phyloP scores from a whole-genome alignment of 2,888 invertebrate species.

The Liposcelis brunnea region DNA sequence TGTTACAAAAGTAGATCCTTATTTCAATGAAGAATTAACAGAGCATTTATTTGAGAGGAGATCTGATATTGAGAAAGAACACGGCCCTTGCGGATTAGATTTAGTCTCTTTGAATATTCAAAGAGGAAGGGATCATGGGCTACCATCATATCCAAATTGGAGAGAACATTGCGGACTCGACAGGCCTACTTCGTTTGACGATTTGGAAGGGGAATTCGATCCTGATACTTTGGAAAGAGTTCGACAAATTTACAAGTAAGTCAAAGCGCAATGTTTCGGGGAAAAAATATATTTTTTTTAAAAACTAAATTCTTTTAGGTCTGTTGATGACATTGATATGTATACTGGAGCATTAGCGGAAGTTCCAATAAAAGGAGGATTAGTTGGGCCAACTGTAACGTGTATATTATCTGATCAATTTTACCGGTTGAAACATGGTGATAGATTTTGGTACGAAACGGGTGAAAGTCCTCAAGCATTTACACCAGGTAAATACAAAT shows the following conservation, averaged over 20 bases:
- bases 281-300: too few species aligned
- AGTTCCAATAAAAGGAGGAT: slow-evolving; percentile 44
- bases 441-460: slow-evolving; percentile 81
- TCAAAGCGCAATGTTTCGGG: too few species aligned
- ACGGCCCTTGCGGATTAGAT: slow-evolving; percentile 49
- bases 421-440: slow-evolving; percentile 57
- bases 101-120: slow-evolving; percentile 77
- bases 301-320: slow-evolving; percentile 29
- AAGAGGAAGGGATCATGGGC: slow-evolving; percentile 73
- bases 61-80: slow-evolving; percentile 19
- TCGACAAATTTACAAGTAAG: slow-evolving; percentile 43
- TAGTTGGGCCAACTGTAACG: slow-evolving; percentile 69
- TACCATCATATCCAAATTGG: slow-evolving; percentile 62
- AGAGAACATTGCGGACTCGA: slow-evolving; percentile 55
- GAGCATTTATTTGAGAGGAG: slow-evolving; percentile 1
- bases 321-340: slow-evolving; percentile 70
- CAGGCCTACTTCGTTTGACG: slow-evolving; percentile 40
- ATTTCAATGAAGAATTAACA: slow-evolving; percentile 36
- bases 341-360: slow-evolving; percentile 81
- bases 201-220: slow-evolving; percentile 47
- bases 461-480: slow-evolving; percentile 44
- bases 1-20: slow-evolving; percentile 41
- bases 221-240: slow-evolving; percentile 42
- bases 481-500: slow-evolving; percentile 38
- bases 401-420: slow-evolving; percentile 80